Evolutionary conservation across 2,888 invertebrate species (phyloP).

Genomic region (Tetranychus piercei): DNA sequence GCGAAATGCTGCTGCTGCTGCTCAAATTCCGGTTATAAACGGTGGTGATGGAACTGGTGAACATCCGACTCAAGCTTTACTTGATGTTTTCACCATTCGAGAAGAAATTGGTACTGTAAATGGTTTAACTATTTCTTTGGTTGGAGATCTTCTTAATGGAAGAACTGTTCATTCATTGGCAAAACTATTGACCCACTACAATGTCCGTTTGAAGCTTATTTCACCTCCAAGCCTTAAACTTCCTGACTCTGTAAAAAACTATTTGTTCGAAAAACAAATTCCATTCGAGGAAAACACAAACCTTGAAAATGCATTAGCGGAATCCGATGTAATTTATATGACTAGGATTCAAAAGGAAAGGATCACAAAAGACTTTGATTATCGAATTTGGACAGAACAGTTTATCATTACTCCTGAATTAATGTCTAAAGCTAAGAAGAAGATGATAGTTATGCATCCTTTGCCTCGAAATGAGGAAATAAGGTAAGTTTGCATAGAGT

Average conservation of each 20-base stretch:
- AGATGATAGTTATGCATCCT: conserved; percentile 94
- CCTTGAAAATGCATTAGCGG: conserved; percentile 67
- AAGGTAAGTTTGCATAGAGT: conserved; percentile 30
- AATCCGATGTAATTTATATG: conserved; percentile 94
- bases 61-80: conserved; percentile 89
- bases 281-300: conserved; percentile 31
- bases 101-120: conserved; percentile 98
- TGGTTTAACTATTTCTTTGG: conserved; percentile 84
- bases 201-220: conserved; percentile 77
- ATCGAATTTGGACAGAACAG: conserved; percentile 65
- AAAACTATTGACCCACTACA: conserved; percentile 74
- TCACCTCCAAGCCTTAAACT: conserved; percentile 68
- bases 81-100: conserved; percentile 92
- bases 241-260: conserved; percentile 63
- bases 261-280: conserved; percentile 7
- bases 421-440: conserved; percentile 79
- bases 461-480: conserved; percentile 86
- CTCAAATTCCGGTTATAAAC: conserved; percentile 80
- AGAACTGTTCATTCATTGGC: conserved; percentile 95
- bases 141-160: conserved; percentile 92
- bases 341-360: conserved; percentile 91
- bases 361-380: conserved; percentile 62
- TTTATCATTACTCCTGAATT: conserved; percentile 80
- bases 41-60: conserved; percentile 95
- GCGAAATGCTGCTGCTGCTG: conserved; percentile 55